phyloP scores from a whole-genome alignment of 1,140 invertebrate genomes.

The Microplitis mediator region DNA sequence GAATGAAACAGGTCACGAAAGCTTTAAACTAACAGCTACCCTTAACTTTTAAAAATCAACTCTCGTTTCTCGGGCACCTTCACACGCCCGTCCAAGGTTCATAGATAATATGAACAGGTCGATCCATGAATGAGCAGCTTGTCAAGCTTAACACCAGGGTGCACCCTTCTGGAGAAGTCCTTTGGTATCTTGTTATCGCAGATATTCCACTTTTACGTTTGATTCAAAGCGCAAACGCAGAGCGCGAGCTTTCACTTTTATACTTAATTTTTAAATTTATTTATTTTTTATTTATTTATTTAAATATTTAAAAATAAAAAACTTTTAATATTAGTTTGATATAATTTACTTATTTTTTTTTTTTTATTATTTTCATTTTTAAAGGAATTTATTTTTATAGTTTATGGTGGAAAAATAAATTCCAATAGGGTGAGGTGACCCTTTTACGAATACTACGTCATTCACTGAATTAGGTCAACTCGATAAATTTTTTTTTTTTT shows the following conservation, averaged over 20 bases:
- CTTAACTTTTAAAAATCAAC: constrained; percentile 14
- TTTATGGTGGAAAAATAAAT: background rate
- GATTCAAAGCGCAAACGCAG: background rate
- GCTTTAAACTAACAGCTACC: background rate
- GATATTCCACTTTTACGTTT: constrained; percentile 13
- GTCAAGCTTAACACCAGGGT: constrained; percentile 30
- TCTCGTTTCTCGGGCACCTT: background rate
- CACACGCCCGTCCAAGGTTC: constrained; percentile 23
- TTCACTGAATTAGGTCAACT: too few species aligned
- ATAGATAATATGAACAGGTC: constrained; percentile 29
- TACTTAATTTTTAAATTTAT: constrained; percentile 25
- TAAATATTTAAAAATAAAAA: background rate
- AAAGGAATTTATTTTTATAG: too few species aligned
- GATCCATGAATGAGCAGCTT: constrained; percentile 46
- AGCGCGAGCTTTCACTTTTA: constrained; percentile 40
- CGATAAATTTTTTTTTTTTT: too few species aligned
- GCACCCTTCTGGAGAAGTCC: background rate
- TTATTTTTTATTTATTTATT: background rate
- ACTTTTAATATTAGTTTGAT: too few species aligned
- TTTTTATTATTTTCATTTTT: too few species aligned
- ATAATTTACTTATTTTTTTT: background rate
- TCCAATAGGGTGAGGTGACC: too few species aligned
- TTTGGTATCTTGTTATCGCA: background rate
- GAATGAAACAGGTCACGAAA: constrained; percentile 14
- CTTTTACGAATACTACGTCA: too few species aligned